Evolutionary conservation across 2,888 invertebrate genomes (phyloP), one percentile per base, ranked within the genome.

Genomic region (Drosophila leonis): DNA sequence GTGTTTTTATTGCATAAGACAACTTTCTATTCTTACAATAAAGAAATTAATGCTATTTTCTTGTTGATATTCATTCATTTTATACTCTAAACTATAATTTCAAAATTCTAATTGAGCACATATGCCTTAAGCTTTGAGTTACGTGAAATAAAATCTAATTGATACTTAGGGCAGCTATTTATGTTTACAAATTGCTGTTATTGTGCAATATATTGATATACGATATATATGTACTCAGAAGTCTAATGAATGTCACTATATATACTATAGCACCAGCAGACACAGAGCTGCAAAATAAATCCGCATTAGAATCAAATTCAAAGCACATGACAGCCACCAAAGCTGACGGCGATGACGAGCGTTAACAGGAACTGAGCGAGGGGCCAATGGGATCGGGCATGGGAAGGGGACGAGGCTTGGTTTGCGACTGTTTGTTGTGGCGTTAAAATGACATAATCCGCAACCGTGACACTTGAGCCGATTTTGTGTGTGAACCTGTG

Each of bases 361-460:
- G 42, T 44, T 29, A 41, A 73, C 52, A 66, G 78, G 33, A 41
- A 39, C 48, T 48, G 39, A 13, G 24, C 15, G 24, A 8, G 44
- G 20, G 37, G 33, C 13, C 12, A 15, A 24, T 5, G 12, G 9
- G 41, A 12, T 4, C 0, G 33, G 12, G 13, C 0, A 13, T n/a
- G 15, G 48, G 20, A 18, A 8, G 31, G 5, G 33, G 49, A 4
- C n/a, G 24, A 13, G n/a, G 15, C n/a, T 15, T 44, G 35, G 55
- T 33, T 49, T 49, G 49, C 7, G 49, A 31, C 42, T 39, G 64
- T 52, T 39, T 46, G 68, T 37, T 52, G 65, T 56, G 84, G 81
- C 63, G 56, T 72, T 57, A 64, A 52, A 79, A 65, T 88, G 85
- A 88, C 83, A 88, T 83, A 83, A 88, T 83, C 80, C 77, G 62